phyloP scores from a whole-genome alignment of 2,113 vertebrate species.

The Epinephelus lanceolatus region DNA sequence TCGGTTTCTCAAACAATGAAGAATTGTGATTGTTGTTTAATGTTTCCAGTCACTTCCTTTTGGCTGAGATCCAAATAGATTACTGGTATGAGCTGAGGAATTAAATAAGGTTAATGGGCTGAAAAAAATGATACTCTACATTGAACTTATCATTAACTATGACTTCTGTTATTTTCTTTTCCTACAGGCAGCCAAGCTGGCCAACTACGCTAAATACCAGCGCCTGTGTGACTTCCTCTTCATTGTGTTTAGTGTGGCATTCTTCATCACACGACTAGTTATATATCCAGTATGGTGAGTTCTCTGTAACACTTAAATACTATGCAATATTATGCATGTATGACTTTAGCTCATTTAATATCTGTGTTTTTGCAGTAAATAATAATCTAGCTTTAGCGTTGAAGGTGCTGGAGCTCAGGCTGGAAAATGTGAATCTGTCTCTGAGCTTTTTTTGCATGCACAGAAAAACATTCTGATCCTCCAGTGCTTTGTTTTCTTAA shows the following conservation, averaged over 20 bases:
- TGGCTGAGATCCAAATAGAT: slow-evolving; percentile 11
- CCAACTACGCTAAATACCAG: slow-evolving; percentile 97
- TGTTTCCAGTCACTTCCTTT: slow-evolving; percentile 18
- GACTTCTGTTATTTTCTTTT: slow-evolving; percentile 44
- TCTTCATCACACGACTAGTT: slow-evolving; percentile 92
- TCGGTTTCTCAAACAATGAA: slow-evolving; percentile 15
- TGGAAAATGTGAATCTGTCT: background rate
- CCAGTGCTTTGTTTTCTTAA: background rate
- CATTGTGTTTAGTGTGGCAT: slow-evolving; percentile 90
- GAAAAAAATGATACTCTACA: background rate
- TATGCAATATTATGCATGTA: background rate
- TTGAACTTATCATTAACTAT: background rate
- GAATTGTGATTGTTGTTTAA: background rate
- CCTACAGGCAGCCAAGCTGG: slow-evolving; percentile 92
- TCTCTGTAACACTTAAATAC: background rate
- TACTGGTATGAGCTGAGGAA: background rate
- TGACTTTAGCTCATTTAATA: background rate
- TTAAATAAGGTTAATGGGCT: background rate
- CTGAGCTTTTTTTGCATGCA: background rate
- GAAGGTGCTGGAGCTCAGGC: background rate
- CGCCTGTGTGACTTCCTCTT: slow-evolving; percentile 93
- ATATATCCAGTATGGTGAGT: slow-evolving; percentile 96
- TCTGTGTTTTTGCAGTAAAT: background rate
- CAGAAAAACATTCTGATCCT: background rate
- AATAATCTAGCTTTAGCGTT: background rate